Evolutionary conservation across 2,113 vertebrate genomes (phyloP).

Genomic region (Catharus fuscescens): DNA sequence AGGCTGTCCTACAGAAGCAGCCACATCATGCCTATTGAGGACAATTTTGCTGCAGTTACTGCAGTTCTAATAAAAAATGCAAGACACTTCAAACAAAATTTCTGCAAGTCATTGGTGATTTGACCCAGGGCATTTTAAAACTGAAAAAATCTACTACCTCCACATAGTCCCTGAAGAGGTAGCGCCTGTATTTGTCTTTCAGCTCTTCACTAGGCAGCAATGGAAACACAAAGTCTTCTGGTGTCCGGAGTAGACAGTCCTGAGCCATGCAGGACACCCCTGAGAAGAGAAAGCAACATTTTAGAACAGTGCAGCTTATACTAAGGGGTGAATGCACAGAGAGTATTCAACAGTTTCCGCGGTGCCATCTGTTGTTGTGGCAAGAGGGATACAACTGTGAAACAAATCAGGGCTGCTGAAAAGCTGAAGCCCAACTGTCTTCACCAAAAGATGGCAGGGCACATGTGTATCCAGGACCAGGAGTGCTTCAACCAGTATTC

Average conservation of each 20-base stretch:
- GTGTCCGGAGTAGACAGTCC: slow-evolving; percentile 93
- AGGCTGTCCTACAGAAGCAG: neutral
- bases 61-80: slow-evolving; percentile 34
- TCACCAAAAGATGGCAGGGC: neutral
- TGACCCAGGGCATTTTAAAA: neutral
- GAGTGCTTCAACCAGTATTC: neutral
- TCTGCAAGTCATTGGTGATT: slow-evolving; percentile 3
- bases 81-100: slow-evolving; percentile 12
- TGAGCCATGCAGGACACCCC: slow-evolving; percentile 99
- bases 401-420: slow-evolving; percentile 21
- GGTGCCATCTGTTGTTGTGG: slow-evolving; percentile 42
- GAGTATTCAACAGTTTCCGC: slow-evolving; percentile 13
- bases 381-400: slow-evolving; percentile 30
- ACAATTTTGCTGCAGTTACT: slow-evolving; percentile 8
- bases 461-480: neutral
- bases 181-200: slow-evolving; percentile 98
- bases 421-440: slow-evolving; percentile 21
- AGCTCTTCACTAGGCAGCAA: slow-evolving; percentile 94
- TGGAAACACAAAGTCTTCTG: slow-evolving; percentile 96
- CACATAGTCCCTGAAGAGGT: slow-evolving; percentile 99
- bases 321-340: neutral
- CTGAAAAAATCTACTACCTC: slow-evolving; percentile 77
- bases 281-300: slow-evolving; percentile 62
- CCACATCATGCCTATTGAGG: neutral
- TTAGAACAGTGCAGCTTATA: neutral